Conservation (phyloP, 2,797 vertebrate species). For the Meda fulgida region DNA sequence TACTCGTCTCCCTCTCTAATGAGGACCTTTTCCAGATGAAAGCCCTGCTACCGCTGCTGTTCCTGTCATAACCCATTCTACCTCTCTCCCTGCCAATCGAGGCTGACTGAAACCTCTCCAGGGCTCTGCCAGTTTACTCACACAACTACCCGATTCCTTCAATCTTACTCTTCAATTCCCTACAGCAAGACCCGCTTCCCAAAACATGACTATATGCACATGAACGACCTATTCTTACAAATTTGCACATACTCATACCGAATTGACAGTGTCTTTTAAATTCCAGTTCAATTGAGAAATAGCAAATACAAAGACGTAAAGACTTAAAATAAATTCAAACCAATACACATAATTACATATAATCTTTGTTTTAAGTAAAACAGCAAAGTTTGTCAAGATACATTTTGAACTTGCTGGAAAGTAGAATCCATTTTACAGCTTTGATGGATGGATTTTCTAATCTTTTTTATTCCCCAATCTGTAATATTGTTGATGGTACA, state of each 20-base stretch:
- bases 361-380: background rate
- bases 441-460: too few species aligned
- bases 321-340: background rate
- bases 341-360: background rate
- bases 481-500: too few species aligned
- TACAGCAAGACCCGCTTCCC: constrained; percentile 21
- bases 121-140: constrained; percentile 53
- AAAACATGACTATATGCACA: constrained; percentile 13
- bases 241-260: background rate
- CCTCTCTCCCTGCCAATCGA: constrained; percentile 46
- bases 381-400: background rate
- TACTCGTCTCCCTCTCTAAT: constrained; percentile 57
- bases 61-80: constrained; percentile 59
- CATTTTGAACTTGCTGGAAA: background rate
- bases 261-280: background rate
- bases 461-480: background rate
- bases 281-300: background rate
- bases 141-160: constrained; percentile 52
- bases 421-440: background rate
- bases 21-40: constrained; percentile 64
- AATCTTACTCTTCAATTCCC: constrained; percentile 6
- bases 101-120: constrained; percentile 50
- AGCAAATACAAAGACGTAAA: background rate
- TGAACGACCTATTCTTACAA: background rate
- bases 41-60: constrained; percentile 58